phyloP scores from a whole-genome alignment of 2,888 invertebrate species.

The Pachliopta kotzebuea region DNA sequence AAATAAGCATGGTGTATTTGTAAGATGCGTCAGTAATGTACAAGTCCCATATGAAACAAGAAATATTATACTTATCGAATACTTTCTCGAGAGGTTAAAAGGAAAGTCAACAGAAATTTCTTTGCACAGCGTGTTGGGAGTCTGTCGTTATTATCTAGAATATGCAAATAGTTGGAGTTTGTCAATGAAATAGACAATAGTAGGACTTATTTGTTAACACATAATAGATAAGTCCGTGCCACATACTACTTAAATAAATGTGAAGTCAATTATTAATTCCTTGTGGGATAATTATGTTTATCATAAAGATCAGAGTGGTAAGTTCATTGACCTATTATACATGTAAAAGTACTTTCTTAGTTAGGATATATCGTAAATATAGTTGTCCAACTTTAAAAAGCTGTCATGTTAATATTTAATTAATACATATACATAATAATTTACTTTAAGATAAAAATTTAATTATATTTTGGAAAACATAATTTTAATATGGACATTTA shows the following conservation, averaged over 20 bases:
- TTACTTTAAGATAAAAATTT: no score
- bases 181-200: neutral
- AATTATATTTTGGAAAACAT: no score
- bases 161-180: conserved; percentile 3
- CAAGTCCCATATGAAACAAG: neutral
- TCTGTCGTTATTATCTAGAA: neutral
- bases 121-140: neutral
- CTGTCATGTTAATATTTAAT: no score
- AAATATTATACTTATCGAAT: conserved; percentile 13
- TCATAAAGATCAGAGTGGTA: no score
- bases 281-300: no score
- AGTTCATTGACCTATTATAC: no score
- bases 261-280: no score
- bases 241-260: neutral
- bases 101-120: conserved; percentile 15
- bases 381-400: no score
- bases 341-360: no score
- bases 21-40: neutral
- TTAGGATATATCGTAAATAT: no score
- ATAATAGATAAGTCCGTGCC: neutral
- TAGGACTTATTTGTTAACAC: neutral
- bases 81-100: conserved; percentile 14
- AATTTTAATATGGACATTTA: no score
- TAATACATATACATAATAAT: no score
- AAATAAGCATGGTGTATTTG: neutral